A percentile compares a stretch with the other conserved stretches of the same genome.
phyloP scores from a whole-genome alignment of 2,113 vertebrate genomes.

The Chloropsis cyanopogon region DNA sequence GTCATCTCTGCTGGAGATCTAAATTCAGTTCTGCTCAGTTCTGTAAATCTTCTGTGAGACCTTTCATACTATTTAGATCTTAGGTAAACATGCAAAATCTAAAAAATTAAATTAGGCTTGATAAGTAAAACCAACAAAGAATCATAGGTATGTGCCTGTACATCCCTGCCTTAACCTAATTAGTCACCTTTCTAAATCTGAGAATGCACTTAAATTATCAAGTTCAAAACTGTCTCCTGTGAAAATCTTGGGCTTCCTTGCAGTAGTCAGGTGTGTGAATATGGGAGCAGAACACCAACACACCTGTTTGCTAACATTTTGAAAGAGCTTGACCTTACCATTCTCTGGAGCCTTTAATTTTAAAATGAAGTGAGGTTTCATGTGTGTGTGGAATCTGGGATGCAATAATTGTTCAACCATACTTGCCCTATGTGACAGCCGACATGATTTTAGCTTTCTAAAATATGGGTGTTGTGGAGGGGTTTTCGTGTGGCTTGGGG shows the following conservation, averaged over 20 bases:
- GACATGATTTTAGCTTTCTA: background rate
- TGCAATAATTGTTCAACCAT: background rate
- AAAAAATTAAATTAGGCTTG: background rate
- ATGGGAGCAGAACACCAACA: background rate
- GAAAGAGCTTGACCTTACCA: background rate
- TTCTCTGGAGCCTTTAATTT: background rate
- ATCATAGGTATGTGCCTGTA: background rate
- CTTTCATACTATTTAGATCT: background rate
- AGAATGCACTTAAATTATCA: background rate
- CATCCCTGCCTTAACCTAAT: background rate
- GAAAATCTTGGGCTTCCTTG: background rate
- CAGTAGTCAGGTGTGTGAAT: background rate
- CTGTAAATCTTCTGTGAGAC: background rate
- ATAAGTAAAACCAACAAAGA: background rate
- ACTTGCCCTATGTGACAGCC: rapidly evolving
- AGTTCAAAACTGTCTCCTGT: background rate
- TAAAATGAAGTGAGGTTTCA: background rate
- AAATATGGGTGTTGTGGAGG: background rate
- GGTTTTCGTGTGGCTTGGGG: background rate
- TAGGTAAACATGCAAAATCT: background rate
- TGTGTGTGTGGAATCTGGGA: background rate
- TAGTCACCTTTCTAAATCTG: background rate
- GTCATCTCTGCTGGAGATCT: background rate
- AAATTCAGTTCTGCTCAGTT: background rate
- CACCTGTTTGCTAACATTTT: background rate